Evolutionary conservation across 2,113 vertebrate species (phyloP).

Genomic region (Dunckerocampus dactyliophorus): DNA sequence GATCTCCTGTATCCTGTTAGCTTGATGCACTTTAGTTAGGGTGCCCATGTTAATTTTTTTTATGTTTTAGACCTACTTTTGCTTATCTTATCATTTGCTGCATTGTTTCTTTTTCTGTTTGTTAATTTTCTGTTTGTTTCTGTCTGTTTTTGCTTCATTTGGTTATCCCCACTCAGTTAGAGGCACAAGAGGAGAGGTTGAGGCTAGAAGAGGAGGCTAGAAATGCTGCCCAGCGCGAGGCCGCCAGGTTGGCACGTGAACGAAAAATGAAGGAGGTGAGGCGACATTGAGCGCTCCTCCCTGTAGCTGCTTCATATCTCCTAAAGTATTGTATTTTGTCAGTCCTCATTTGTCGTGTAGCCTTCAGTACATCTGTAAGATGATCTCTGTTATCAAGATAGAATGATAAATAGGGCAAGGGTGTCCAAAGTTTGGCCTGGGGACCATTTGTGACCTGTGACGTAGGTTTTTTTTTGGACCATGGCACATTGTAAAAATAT

Average conservation of each 20-base stretch:
- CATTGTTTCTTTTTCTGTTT: conserved; percentile 54
- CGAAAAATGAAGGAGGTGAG: conserved; percentile 96
- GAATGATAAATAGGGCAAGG: too few relatives aligned
- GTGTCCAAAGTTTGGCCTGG: too few relatives aligned
- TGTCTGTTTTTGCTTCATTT: conserved; percentile 31
- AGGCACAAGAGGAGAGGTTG: conserved; percentile 98
- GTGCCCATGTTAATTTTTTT: conserved; percentile 23
- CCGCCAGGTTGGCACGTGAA: conserved; percentile 92
- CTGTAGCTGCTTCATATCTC: background rate
- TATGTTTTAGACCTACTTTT: conserved; percentile 30
- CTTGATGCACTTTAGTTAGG: background rate
- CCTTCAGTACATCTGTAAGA: background rate
- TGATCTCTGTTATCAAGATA: background rate
- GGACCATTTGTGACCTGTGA: too few relatives aligned
- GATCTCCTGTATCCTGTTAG: background rate
- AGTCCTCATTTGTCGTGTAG: background rate
- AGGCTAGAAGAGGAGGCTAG: conserved; percentile 99
- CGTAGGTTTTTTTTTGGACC: too few relatives aligned
- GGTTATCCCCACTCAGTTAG: conserved; percentile 95
- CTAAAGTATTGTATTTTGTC: background rate
- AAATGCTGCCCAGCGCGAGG: conserved; percentile 91
- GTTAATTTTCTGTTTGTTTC: conserved; percentile 74
- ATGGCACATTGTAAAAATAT: too few relatives aligned
- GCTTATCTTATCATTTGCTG: conserved; percentile 53
- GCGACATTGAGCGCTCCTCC: conserved; percentile 71